Evolutionary conservation across 2,888 invertebrate genomes (phyloP).

Genomic region (Dynastes tityus): DNA sequence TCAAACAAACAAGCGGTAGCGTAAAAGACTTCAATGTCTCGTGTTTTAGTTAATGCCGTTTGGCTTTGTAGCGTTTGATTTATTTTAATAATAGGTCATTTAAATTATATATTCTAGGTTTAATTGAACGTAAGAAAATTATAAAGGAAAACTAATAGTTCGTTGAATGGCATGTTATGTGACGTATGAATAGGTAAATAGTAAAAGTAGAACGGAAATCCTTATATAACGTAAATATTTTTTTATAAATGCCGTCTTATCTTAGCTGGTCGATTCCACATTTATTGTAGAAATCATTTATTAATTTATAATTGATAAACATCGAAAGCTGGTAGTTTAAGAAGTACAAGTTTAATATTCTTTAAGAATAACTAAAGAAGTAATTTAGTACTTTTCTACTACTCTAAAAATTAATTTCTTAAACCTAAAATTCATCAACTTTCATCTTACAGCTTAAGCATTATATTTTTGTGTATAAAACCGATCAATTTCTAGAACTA

Average conservation of each 20-base stretch:
- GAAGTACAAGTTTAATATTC: no score
- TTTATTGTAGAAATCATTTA: no score
- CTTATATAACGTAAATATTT: neutral
- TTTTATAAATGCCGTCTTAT: neutral
- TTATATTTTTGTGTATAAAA: no score
- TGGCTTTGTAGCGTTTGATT: slow-evolving; percentile 1
- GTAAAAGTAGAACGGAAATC: slow-evolving; percentile 21
- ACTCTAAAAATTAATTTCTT: no score
- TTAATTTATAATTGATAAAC: no score
- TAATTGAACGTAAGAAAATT: slow-evolving; percentile 17
- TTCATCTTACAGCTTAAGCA: no score
- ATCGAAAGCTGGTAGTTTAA: no score
- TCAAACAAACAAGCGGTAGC: neutral
- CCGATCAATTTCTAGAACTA: no score
- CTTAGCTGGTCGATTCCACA: neutral
- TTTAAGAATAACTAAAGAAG: no score
- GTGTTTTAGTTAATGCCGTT: neutral
- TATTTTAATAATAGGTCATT: slow-evolving; percentile 7
- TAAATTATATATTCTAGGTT: neutral
- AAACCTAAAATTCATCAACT: no score
- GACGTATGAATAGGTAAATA: slow-evolving; percentile 21
- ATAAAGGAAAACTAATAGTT: neutral
- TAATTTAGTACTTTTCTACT: no score
- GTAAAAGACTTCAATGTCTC: neutral
- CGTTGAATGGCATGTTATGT: slow-evolving; percentile 26